These are phyloP conservation scores for Corythaixoides concolor DNA, from an alignment of 2,113 vertebrate genomes.

Conservation along the genomic window DNA sequence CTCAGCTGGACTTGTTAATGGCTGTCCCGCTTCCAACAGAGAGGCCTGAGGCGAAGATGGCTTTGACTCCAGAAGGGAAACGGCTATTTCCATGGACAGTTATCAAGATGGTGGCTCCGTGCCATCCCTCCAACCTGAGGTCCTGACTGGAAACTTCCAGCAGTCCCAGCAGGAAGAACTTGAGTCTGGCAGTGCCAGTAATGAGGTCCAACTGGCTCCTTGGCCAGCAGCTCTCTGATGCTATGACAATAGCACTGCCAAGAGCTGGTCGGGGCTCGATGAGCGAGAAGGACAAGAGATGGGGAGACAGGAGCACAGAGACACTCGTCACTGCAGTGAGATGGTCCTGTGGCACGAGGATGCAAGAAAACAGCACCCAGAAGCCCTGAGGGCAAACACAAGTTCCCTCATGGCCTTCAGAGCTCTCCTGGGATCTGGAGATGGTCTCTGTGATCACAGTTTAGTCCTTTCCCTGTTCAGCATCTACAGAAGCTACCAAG, in stretches of 20 bases:
- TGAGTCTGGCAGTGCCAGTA: neutral
- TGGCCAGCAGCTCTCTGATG: neutral
- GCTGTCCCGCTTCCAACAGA: neutral
- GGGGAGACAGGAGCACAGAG: neutral
- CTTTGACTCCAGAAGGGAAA: conserved; percentile 25
- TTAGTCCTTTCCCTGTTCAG: neutral
- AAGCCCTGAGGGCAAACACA: neutral
- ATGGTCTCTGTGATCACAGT: neutral
- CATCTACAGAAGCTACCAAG: neutral
- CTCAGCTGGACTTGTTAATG: conserved; percentile 36
- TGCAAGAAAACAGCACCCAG: neutral
- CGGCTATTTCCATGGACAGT: neutral
- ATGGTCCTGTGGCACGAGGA: neutral
- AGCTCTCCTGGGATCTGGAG: neutral
- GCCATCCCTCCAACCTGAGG: conserved; percentile 30
- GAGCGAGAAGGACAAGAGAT: neutral
- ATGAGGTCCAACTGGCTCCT: conserved; percentile 35
- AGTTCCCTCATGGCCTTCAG: neutral
- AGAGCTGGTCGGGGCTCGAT: neutral
- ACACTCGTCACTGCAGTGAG: neutral
- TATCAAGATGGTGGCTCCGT: neutral
- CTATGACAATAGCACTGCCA: neutral
- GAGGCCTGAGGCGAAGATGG: conserved; percentile 11
- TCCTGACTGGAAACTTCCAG: conserved; percentile 23
- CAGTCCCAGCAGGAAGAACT: conserved; percentile 23